Evolutionary conservation across 2,888 invertebrate species (phyloP).

Genomic region (Pharmacophagus antenor): DNA sequence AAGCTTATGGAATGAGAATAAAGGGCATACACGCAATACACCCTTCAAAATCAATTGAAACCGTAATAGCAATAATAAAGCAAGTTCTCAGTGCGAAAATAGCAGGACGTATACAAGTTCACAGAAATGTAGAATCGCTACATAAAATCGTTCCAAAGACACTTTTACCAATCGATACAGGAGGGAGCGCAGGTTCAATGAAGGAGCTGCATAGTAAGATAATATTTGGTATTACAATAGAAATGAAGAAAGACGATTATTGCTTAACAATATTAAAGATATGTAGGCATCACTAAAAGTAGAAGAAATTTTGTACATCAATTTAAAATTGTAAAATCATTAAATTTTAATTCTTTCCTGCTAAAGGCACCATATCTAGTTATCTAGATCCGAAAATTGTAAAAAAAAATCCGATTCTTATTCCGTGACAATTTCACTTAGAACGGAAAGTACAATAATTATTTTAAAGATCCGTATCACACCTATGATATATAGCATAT

Average conservation of each 20-base stretch:
- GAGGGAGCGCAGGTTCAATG: constrained; percentile 49
- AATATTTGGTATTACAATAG: neutral
- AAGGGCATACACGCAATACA: constrained; percentile 52
- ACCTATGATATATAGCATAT: no score
- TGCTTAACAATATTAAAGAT: no score
- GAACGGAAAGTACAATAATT: no score
- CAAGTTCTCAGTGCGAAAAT: constrained; percentile 51
- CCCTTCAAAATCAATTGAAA: constrained; percentile 47
- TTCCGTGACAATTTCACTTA: no score
- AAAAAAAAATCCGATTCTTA: no score
- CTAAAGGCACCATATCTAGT: no score
- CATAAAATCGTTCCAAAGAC: constrained; percentile 43
- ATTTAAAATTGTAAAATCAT: no score
- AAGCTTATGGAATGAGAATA: constrained; percentile 54
- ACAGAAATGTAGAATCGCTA: constrained; percentile 43
- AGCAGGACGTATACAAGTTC: constrained; percentile 43
- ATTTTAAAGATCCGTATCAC: no score
- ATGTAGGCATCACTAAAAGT: no score
- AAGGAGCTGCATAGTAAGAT: constrained; percentile 44
- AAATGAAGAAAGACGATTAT: neutral
- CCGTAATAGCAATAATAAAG: constrained; percentile 47
- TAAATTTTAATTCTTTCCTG: no score
- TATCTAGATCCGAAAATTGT: no score
- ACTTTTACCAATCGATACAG: constrained; percentile 54
- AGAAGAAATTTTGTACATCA: no score